Evolutionary conservation across 2,113 vertebrate species (phyloP).

Genomic region (Podarcis raffonei): DNA sequence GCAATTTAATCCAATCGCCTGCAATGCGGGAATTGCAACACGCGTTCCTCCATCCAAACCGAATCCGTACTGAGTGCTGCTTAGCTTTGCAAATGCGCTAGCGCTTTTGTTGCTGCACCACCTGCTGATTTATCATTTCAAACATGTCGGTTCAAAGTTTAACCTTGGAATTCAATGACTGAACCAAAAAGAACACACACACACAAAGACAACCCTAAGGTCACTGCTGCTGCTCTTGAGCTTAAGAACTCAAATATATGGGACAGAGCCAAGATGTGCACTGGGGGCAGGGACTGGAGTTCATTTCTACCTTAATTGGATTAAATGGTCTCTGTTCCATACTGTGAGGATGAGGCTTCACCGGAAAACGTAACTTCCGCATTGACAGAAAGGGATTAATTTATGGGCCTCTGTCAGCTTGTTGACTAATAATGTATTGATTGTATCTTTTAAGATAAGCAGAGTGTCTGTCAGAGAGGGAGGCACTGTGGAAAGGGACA

Average conservation of each 20-base stretch:
- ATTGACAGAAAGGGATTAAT: constrained; percentile 91
- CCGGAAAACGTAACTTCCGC: constrained; percentile 67
- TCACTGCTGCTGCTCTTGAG: constrained; percentile 59
- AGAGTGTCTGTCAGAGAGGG: constrained; percentile 81
- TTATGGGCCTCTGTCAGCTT: constrained; percentile 82
- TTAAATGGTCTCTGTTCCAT: constrained; percentile 70
- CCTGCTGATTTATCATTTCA: neutral
- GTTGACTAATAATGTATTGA: constrained; percentile 97
- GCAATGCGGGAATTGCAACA: too few relatives aligned
- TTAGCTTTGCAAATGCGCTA: too few relatives aligned
- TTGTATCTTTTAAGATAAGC: constrained; percentile 85
- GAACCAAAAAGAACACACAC: constrained; percentile 53
- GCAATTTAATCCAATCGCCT: too few relatives aligned
- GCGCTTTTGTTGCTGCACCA: too few relatives aligned
- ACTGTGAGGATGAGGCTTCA: constrained; percentile 70
- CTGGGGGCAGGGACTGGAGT: constrained; percentile 48
- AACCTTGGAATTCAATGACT: constrained; percentile 69
- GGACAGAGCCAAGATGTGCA: constrained; percentile 20
- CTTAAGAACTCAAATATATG: constrained; percentile 63
- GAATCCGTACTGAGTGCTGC: too few relatives aligned
- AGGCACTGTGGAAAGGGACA: constrained; percentile 79
- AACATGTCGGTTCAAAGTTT: constrained; percentile 55
- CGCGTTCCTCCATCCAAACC: too few relatives aligned
- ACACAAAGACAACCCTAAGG: too few relatives aligned
- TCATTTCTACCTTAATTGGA: constrained; percentile 79